phyloP scores from a whole-genome alignment of 2,113 vertebrate species.

The Gavia stellata region DNA sequence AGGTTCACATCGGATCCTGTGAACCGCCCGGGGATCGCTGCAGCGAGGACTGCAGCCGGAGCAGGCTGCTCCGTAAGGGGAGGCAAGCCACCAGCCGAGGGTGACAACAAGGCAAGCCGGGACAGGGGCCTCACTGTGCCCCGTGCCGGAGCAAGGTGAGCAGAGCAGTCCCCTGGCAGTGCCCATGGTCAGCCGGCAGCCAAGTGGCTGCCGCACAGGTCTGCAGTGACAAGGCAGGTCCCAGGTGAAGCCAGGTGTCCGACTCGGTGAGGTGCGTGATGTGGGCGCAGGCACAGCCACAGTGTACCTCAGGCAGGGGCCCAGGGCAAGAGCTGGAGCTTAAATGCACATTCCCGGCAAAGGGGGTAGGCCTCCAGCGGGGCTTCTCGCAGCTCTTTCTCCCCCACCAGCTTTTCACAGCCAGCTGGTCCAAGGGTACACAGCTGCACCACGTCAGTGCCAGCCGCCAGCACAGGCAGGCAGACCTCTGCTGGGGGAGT shows the following conservation, averaged over 20 bases:
- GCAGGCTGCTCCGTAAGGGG: neutral
- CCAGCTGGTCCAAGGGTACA: neutral
- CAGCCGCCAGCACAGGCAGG: neutral
- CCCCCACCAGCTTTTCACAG: neutral
- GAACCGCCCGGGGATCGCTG: accelerated
- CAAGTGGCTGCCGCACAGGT: neutral
- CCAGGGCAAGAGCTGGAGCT: neutral
- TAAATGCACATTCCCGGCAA: neutral
- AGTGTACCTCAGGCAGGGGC: neutral
- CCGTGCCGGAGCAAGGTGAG: accelerated
- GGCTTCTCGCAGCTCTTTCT: neutral
- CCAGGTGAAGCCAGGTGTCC: neutral
- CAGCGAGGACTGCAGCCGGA: neutral
- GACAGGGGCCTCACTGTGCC: neutral
- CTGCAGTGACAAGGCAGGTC: neutral
- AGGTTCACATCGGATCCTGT: accelerated
- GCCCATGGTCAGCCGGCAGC: neutral
- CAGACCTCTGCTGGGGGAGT: neutral
- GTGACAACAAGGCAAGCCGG: neutral
- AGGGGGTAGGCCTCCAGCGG: neutral
- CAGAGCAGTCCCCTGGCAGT: neutral
- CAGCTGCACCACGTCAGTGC: neutral
- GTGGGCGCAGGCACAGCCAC: neutral
- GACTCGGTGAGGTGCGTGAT: neutral
- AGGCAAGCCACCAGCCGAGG: neutral